Evolutionary conservation across 1,140 invertebrate species (phyloP).

Genomic region (Linepithema humile): DNA sequence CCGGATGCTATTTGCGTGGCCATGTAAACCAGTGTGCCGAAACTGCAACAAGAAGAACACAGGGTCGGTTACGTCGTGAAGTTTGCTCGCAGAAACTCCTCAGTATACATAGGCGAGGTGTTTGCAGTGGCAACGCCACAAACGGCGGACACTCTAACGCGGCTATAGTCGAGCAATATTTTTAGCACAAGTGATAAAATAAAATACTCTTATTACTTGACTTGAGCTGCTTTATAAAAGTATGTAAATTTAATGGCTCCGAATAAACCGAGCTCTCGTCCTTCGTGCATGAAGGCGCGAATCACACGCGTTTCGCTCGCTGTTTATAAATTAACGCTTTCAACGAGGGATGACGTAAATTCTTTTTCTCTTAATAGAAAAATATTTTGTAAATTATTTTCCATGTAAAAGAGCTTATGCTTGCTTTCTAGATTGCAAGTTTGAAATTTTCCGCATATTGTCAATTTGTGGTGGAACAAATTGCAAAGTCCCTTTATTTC

Average conservation of each 20-base stretch:
- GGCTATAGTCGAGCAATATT: background rate
- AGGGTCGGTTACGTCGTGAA: conserved; percentile 53
- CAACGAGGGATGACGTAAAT: background rate
- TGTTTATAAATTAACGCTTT: background rate
- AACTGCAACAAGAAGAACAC: conserved; percentile 84
- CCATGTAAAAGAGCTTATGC: background rate
- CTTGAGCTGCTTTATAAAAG: conserved; percentile 18
- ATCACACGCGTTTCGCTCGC: background rate
- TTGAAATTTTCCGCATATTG: too few relatives aligned
- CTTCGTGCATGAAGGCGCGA: background rate
- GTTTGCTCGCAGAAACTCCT: conserved; percentile 61
- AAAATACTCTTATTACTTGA: background rate
- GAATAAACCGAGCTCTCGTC: background rate
- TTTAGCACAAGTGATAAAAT: conserved; percentile 28
- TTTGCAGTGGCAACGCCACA: conserved; percentile 58
- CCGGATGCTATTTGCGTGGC: conserved; percentile 92
- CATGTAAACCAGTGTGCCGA: conserved; percentile 88
- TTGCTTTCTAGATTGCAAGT: too few relatives aligned
- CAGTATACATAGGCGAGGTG: background rate
- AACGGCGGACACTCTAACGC: conserved; percentile 55
- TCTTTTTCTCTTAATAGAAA: background rate
- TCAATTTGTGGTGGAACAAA: background rate
- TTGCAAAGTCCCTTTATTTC: background rate
- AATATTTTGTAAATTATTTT: background rate
- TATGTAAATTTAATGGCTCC: background rate